Base-by-base conservation (phyloP, 2,888 invertebrate genomes). In the Pristionchus exspectatus region DNA sequence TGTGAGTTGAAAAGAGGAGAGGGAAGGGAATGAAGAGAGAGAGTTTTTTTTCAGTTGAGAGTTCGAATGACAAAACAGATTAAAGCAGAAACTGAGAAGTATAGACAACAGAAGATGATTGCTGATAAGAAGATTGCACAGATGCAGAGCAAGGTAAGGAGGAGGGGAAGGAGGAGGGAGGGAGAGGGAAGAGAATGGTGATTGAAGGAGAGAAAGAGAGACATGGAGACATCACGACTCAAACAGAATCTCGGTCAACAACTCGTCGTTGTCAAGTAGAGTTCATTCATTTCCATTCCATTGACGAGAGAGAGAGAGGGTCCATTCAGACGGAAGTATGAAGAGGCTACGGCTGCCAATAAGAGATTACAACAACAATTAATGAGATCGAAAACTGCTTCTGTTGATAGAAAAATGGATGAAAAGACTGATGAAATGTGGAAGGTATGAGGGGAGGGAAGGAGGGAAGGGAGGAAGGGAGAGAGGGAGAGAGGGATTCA, bases 61-160 rank as follows among this genome's bases (percentile, higher is more conserved):
- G 88, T 92, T 4, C 90, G 90, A 33, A 90, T 92, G 59, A 83
- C 91, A 33, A 91, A 90, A 30, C 91, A 92, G 87, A 91, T 92
- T 33, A 74, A 90, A 5, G 90, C 90, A 44, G 93, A 93, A 38
- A 90, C 92, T 12, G 90, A 90, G 83, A 92, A 92, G 87, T 92
- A 91, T 90, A 72, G 90, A 33, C 63, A 87, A 18, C 91, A 69
- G 87, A 91, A 92, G 90, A 81, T 89, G 81, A 90, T 91, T 50
- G 89, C 90, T 24, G 93, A 93, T 27, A 86, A 91, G 63, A 90
- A 92, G 77, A 88, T 92, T 89, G 90, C 89, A 27, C 91, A 92
- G 81, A 89, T 93, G 38, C 92, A 93, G 86, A 89, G 90, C 90
- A 87, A 33, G 18, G 59, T 77, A 16, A n/a, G 38, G 87, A 44